Evolutionary conservation across 2,797 vertebrate genomes (phyloP), one percentile per base, ranked within the genome.

Genomic region (Meriones psammophilus): DNA sequence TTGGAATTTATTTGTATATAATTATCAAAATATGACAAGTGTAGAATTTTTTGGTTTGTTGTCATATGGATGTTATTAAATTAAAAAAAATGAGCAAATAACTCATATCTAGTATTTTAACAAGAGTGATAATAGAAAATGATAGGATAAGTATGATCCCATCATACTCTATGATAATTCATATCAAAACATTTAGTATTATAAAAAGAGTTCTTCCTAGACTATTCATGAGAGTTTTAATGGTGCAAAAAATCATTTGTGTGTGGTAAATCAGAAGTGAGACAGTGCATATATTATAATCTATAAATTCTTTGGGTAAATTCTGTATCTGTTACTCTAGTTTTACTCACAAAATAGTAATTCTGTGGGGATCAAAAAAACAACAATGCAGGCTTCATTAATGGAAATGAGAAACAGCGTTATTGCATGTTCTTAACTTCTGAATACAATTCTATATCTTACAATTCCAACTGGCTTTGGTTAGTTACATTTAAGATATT

Each of bases 21-120:
- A 54, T 93, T 93, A 96, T 92, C 42, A 98, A 97, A 98, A 97
- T 96, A 96, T 97, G 89, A 98, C 54, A 96, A 98, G 97, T 81
- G 26, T 73, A 89, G 42, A 74, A 50, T 94, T 81, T 12, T n/a
- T 60, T 86, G 24, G 4, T 36, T 74, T 18, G 1, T 69, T 18
- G 1, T 58, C 28, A 30, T 68, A 24, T 69, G 68, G 10, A 9
- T 93, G 46, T 84, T 90, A 58, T 92, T 73, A 33, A 66, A 77
- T 83, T 87, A 68, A 73, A 64, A n/a, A 26, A 81, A 92, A 92
- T 50, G 22, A 73, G 39, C 20, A 68, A 81, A 66, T 77, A 81
- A 39, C 4, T 79, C 6, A 33, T n/a, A 73, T 73, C 74, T 66
- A 26, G 30, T 39, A 78, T 78, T 78, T 56, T 8, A 78, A 4